A percentile compares a stretch with the other conserved stretches of the same genome.
phyloP scores from a whole-genome alignment of 2,113 vertebrate genomes.

The Eubucco bourcierii region DNA sequence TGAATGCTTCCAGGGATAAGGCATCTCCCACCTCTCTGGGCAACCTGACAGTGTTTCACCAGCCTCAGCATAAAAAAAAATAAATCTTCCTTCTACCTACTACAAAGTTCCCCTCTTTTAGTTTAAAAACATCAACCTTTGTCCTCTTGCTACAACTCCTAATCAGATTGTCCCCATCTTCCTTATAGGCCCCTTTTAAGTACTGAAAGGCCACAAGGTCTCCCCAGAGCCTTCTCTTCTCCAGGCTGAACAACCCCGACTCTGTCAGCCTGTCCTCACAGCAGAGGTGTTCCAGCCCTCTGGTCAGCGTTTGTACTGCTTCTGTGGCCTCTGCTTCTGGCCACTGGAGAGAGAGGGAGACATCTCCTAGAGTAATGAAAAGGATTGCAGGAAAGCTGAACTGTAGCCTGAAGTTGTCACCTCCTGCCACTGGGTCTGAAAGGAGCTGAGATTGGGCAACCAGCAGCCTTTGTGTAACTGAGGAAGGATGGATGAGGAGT shows the following conservation, averaged over 20 bases:
- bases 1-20: background rate
- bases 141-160: background rate
- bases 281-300: background rate
- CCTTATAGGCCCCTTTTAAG: background rate
- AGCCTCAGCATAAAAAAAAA: background rate
- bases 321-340: background rate
- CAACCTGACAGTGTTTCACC: background rate
- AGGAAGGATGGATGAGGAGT: background rate
- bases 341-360: background rate
- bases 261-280: background rate
- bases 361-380: background rate
- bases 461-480: background rate
- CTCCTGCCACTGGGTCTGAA: background rate
- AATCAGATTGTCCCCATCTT: background rate
- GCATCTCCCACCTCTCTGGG: background rate
- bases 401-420: background rate
- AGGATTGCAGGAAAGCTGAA: background rate
- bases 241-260: background rate
- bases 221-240: background rate
- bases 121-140: background rate
- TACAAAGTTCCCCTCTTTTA: background rate
- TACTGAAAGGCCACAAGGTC: accelerated
- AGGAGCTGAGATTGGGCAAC: background rate
- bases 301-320: background rate
- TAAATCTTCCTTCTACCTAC: background rate